Percentiles rank a stretch among this genome's conserved stretches.
Conservation (phyloP, 2,113 vertebrate genomes). For the Channa maculata region DNA sequence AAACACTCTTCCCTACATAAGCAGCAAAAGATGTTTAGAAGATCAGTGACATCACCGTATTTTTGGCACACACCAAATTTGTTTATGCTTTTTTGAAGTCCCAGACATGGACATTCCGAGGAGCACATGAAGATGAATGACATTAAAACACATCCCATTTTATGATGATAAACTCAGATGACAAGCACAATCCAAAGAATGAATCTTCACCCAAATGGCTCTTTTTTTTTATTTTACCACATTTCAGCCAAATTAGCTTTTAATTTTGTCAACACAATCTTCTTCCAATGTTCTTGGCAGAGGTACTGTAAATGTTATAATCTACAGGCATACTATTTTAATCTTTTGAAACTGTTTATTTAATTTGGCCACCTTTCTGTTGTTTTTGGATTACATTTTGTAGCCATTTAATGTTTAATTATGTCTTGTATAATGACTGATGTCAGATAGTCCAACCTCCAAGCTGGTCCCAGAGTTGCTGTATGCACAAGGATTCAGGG, state of each 20-base stretch:
- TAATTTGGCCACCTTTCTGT: background rate
- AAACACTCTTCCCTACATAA: background rate
- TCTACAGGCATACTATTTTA: too few relatives aligned
- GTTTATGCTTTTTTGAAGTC: too few relatives aligned
- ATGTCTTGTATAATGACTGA: constrained; percentile 30
- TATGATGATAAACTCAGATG: background rate
- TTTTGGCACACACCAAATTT: too few relatives aligned
- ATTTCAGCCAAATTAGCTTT: background rate
- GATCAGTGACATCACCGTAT: background rate
- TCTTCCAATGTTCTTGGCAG: background rate
- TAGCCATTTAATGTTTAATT: constrained; percentile 30
- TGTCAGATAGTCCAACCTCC: constrained; percentile 33
- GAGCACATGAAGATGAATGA: background rate
- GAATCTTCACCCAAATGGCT: background rate
- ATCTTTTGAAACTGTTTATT: background rate
- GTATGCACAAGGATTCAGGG: constrained; percentile 19
- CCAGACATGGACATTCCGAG: background rate
- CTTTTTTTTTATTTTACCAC: background rate
- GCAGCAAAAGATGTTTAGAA: background rate
- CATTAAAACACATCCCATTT: background rate
- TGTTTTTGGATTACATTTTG: background rate
- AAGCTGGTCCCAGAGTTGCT: constrained; percentile 31
- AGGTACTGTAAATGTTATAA: background rate
- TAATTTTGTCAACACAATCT: background rate
- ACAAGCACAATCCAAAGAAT: background rate